Base-by-base conservation (phyloP, 2,797 vertebrate genomes). In the Champsocephalus esox region DNA sequence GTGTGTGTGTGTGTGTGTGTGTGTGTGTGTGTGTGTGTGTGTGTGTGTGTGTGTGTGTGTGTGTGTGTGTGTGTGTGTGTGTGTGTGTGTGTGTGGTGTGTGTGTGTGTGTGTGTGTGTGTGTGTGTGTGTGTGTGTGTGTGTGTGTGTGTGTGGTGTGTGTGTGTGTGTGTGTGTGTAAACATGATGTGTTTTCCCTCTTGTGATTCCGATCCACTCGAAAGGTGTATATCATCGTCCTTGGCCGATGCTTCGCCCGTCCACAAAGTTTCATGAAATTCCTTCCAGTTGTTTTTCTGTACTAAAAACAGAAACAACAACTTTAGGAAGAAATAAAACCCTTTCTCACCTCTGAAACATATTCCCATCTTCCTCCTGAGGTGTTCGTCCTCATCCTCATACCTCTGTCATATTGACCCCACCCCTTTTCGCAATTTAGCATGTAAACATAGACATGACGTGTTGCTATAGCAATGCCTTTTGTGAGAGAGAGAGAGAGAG, bases 111-210 rank as follows among this genome's bases (percentile, higher is more conserved):
- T 83, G 83, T 82, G 91, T 92, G 87, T 81, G 71, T 86, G 78
- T 84, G 81, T 83, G 83, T 82, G 91, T 92, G 87, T 81, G 73
- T 86, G 78, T 84, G 81, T 83, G 83, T 82, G 91, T 92, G 87
- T 81, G 73, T 86, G 78, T 84, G 81, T 83, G 83, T 82, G 91
- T 92, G 87, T 81, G 73, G 87, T 80, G 73, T 77, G 83, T 82
- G 91, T 92, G 87, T 81, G 73, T 86, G 78, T 83, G 81, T 84
- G 85, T 3, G 3, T 28, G 3, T 9, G 34, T 38, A 38, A 9
- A 38, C 6, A 38, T 38, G 34, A 38, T 9, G 34, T 38, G 34
- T 38, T 38, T 38, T 38, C 34, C 34, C 34, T 38, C 1, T 38
- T 38, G 7, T 38, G 34, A 38, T 38, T 38, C 34, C 8, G 34